A percentile compares a stretch with the other conserved stretches of the same genome.
These are phyloP conservation scores for Eristalis pertinax DNA, from an alignment of 2,888 invertebrate species.

Conservation along the genomic window DNA sequence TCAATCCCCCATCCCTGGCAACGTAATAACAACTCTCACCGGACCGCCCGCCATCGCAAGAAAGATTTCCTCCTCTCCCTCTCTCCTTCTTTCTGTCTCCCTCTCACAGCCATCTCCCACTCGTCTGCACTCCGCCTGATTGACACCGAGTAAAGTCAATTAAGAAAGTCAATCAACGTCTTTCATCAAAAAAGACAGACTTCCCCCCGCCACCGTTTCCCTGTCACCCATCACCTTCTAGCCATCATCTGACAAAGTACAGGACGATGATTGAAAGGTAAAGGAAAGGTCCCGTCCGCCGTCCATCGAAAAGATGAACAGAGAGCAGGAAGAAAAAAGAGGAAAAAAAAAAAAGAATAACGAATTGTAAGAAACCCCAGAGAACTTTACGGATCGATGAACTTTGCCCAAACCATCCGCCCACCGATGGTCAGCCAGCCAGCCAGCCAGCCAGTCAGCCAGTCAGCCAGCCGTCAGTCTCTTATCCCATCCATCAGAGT, in stretches of 20 bases:
- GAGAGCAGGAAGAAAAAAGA: neutral
- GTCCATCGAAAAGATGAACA: slow-evolving; percentile 17
- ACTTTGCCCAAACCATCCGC: slow-evolving; percentile 24
- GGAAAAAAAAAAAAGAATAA: neutral
- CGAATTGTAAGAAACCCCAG: slow-evolving; percentile 34
- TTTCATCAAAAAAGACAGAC: slow-evolving; percentile 75
- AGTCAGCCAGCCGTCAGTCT: slow-evolving; percentile 41
- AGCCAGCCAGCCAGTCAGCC: slow-evolving; percentile 55
- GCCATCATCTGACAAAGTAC: slow-evolving; percentile 38
- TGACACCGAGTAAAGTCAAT: slow-evolving; percentile 71
- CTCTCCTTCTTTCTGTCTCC: too few relatives aligned
- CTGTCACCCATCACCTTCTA: neutral
- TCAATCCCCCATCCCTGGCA: neutral
- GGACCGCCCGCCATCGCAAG: neutral
- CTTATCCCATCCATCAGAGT: slow-evolving; percentile 53
- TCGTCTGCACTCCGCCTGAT: slow-evolving; percentile 55
- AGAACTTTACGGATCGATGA: slow-evolving; percentile 65
- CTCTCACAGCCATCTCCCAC: neutral
- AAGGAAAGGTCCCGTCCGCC: slow-evolving; percentile 40
- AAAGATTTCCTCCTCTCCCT: too few relatives aligned
- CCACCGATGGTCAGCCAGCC: neutral
- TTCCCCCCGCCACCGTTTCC: slow-evolving; percentile 2
- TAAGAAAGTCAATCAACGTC: slow-evolving; percentile 81
- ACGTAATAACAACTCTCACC: neutral
- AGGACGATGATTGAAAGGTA: slow-evolving; percentile 69